Evolutionary conservation across 2,113 vertebrate species (phyloP), one percentile per base, ranked within the genome.

Genomic region (Anarrhichthys ocellatus): DNA sequence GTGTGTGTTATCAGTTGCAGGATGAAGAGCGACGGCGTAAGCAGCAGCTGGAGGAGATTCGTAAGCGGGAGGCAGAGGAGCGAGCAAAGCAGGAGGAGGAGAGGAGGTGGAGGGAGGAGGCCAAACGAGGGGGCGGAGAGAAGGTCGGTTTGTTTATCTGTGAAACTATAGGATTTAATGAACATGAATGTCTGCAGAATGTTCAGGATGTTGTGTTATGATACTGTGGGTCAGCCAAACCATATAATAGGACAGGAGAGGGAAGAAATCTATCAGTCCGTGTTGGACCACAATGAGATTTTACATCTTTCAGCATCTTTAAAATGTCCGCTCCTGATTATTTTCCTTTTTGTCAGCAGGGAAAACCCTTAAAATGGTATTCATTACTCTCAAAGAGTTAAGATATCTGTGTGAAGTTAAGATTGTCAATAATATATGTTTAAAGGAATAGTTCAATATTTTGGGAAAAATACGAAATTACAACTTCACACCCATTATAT

Each of bases 21-120:
- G 98, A 99, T 34, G 98, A 99, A 92, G 98, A 99, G 83, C 96
- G 97, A 32, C 92, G 97, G 77, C 95, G 98, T 61, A 98, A 98
- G 92, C 98, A 99, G 75, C 98, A 99, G 56, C 76, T 99, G 92
- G 98, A 99, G 94, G 98, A 99, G 87, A 96, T 98, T 91, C 96
- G 97, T 9, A 96, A 96, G 71, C 95, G 98, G 27, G 98, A 99
- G 92, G 97, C 97, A 0, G 98, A 99, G 76, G 97, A 99, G 44
- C 95, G 97, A 1, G 95, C 92, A 14, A 95, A 96, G 88, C 98
- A 97, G 93, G 97, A 99, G 88, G 97, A 97, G 85, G 97, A 97
- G 80, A 95, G 96, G 24, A 95, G 96, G 48, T 96, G 96, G 92
- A 96, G 97, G 91, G 98, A 99, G 94, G 98, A 98, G 92, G 92